Base-by-base conservation (phyloP, 2,113 vertebrate species). In the Asarcornis scutulata region DNA sequence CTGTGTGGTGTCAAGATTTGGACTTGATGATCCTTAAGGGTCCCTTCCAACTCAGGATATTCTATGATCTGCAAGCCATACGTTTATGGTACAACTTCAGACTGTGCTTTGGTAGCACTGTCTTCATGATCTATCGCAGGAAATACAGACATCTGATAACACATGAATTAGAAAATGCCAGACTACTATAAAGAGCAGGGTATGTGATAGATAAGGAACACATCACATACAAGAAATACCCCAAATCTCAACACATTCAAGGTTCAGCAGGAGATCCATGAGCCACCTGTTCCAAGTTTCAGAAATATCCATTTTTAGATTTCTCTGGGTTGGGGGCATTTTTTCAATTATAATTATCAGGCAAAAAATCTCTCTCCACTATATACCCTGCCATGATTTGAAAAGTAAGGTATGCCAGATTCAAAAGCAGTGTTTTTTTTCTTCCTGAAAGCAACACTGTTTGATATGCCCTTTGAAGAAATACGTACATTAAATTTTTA, bases 51-150 rank as follows among this genome's bases (percentile, higher is more conserved):
- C n/a, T n/a, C n/a, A n/a, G n/a, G n/a, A n/a, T n/a, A n/a, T n/a
- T n/a, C n/a, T n/a, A n/a, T n/a, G n/a, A n/a, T 13, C 32, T 32
- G 2, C 7, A 5, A 90, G 44, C 42, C 2, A 0, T 2, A 17
- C 2, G 4, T 29, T 56, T 6, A 21, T 1, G 13, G 48, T 2
- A 0, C 7, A 80, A 15, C 11, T 34, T 52, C 27, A 53, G 38
- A 46, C 50, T 40, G 10, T 2, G 13, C 6, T 50, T 48, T 53
- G 53, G 56, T 4, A 36, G 58, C 4, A 5, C 40, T 58, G 42
- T 22, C 76, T 63, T 36, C 0, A 3, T 42, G 31, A 55, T 5
- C 31, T 17, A 7, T 31, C 56, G 6, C 6, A 26, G 52, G 22
- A 34, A 86, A 13, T 1, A 13, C 6, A 31, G 2, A 7, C 44